A percentile compares a stretch with the other conserved stretches of the same genome.
phyloP scores from a whole-genome alignment of 1,140 invertebrate genomes.

The Aphelinus certus region DNA sequence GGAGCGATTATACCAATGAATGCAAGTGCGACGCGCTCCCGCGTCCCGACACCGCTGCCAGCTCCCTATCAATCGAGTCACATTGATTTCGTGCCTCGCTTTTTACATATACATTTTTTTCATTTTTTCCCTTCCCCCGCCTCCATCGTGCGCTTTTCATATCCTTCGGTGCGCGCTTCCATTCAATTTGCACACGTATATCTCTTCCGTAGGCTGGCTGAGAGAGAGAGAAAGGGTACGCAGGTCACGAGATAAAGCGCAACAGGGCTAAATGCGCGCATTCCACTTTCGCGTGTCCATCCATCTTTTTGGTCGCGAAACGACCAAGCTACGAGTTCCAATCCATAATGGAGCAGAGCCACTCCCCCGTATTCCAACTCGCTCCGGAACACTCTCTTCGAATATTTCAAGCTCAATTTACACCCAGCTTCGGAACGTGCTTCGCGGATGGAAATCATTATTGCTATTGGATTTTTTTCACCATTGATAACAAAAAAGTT shows the following conservation, averaged over 20 bases:
- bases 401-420: too few relatives aligned
- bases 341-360: slow-evolving; percentile 41
- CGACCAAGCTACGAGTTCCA: slow-evolving; percentile 22
- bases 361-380: slow-evolving; percentile 11
- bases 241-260: background rate
- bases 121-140: too few relatives aligned
- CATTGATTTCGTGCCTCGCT: slow-evolving; percentile 39
- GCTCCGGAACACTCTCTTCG: too few relatives aligned
- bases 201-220: too few relatives aligned
- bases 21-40: slow-evolving; percentile 27
- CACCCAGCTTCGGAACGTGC: too few relatives aligned
- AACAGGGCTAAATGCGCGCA: background rate
- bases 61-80: slow-evolving; percentile 46
- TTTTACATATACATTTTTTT: too few relatives aligned
- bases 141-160: background rate
- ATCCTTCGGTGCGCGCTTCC: slow-evolving; percentile 6
- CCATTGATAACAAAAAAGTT: too few relatives aligned
- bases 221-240: background rate
- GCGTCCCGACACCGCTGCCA: background rate
- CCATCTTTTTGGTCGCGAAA: slow-evolving; percentile 6
- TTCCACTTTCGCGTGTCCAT: too few relatives aligned
- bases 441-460: too few relatives aligned
- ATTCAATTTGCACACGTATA: too few relatives aligned
- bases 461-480: too few relatives aligned
- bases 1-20: slow-evolving; percentile 46